Evolutionary conservation across 2,797 vertebrate genomes (phyloP), one percentile per base, ranked within the genome.

Genomic region (Peromyscus melanophrys): DNA sequence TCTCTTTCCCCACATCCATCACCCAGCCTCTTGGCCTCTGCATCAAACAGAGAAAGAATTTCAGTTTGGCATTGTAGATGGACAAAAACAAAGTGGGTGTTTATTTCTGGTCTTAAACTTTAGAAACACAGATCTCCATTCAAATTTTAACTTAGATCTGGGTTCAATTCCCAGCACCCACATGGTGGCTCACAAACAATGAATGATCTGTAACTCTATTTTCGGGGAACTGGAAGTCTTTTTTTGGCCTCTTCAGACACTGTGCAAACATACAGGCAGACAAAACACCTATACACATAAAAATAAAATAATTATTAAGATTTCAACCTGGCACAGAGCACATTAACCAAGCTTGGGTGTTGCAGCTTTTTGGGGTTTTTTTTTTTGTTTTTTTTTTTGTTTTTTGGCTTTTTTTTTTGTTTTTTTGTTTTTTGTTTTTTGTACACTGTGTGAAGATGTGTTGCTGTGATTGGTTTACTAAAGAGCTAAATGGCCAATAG

Each of bases 81-180:
- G 6, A 88, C 37, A 63, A 59, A 55, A 84, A 29, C 23, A 25
- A 34, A 59, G 14, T 71, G 29, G 3, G 3, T 43, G 12, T 57
- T 63, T 84, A 63, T 67, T 73, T 83, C 73, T 78, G 78, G 14
- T 49, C 31, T 75, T 75, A 1, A 49, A 16, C 21, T 87, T 90
- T 90, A 16, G 14, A 63, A 19, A 81, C 71, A 52, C 31, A 91
- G 4, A 77, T 21, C 29, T 75, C 27, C 49, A 31, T 91, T 89
- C 19, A 96, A 85, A 81, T 80, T 65, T 94, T n/a, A 71, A 76
- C 84, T 81, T 92, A 4, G 46, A 75, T 10, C 8, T 52, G 46
- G 83, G 12, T 86, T 69, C 67, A 67, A 86, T 86, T 52, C 31
- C 46, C 46, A 52, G 63, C 31, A 94, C 37, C 57, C 9, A 40